These are phyloP conservation scores for Chrysina gloriosa DNA, from an alignment of 2,888 invertebrate species.

Conservation along the genomic window DNA sequence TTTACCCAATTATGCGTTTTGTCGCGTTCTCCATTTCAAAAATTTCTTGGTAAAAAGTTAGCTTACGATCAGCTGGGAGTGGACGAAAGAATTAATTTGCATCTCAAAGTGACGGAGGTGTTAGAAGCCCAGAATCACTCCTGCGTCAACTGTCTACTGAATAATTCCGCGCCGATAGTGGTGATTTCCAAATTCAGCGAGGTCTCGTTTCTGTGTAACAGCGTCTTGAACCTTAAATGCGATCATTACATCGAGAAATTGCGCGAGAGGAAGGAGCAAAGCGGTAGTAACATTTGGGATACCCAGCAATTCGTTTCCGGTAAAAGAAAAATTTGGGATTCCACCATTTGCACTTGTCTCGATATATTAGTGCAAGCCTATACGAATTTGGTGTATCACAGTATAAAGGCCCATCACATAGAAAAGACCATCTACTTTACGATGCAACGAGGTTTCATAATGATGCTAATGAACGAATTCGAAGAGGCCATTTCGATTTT, in stretches of 20 bases:
- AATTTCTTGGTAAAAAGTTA: constrained; percentile 66
- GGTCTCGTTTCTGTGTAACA: constrained; percentile 46
- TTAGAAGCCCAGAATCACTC: constrained; percentile 67
- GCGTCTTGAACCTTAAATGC: constrained; percentile 67
- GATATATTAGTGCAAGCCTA: constrained; percentile 52
- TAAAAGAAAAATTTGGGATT: constrained; percentile 52
- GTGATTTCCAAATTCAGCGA: constrained; percentile 38
- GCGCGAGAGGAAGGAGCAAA: constrained; percentile 47
- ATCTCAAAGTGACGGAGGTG: constrained; percentile 67
- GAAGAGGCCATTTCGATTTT: constrained; percentile 57
- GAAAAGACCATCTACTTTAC: constrained; percentile 55
- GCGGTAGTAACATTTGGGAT: constrained; percentile 37
- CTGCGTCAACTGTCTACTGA: constrained; percentile 65
- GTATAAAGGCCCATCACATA: constrained; percentile 49
- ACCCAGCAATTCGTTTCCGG: constrained; percentile 15
- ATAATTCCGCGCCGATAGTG: constrained; percentile 43
- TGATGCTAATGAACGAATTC: constrained; percentile 57
- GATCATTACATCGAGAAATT: constrained; percentile 50
- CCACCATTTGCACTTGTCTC: constrained; percentile 53
- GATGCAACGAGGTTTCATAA: constrained; percentile 58
- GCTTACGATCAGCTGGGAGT: constrained; percentile 69
- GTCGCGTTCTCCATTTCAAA: constrained; percentile 70
- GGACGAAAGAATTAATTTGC: constrained; percentile 70
- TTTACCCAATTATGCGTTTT: constrained; percentile 69
- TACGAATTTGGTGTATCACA: constrained; percentile 51